Base-by-base conservation (phyloP, 2,888 invertebrate species). In the Lutraria lutraria region DNA sequence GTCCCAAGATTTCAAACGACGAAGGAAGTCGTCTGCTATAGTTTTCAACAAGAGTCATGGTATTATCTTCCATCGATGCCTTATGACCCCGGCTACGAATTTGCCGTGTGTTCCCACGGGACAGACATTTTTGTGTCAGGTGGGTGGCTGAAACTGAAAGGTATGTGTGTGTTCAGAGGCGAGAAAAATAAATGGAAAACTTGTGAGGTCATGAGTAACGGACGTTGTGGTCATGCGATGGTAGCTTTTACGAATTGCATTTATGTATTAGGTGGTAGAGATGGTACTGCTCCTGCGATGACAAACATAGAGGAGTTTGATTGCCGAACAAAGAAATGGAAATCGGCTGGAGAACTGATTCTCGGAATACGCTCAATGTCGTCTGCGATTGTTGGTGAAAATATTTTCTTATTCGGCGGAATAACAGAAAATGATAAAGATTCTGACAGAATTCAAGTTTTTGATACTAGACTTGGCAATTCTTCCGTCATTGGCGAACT, bases 141-240 rank as follows among this genome's bases (percentile, higher is more conserved):
- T 16, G 95, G 95, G 16, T 94, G 94, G 93, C 83, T 94, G 0
- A 95, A 94, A 86, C 92, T 94, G 34, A 93, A 94, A 60, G 94
- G 94, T 15, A 89, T 95, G 85, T 92, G 92, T 25, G 94, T 94
- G 85, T 95, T 93, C 87, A 94, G 94, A 88, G 93, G 93, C 3
- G 93, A 93, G 81, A 94, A 94, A 88, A 94, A 94, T 82, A 93
- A 94, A 88, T 95, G 95, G 95, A 92, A 94, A 72, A 90, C 92
- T 13, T 94, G 94, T 89, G 94, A 93, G 54, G 89, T 92, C 25
- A 94, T 95, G 94, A 89, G 87, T 2, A 92, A 94, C 86, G 95
- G 95, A 10, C 92, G 95, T n/a, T 94, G 94, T 86, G 94, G 95
- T 29, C 95, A 95, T 76, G 92, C 92, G 12, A 95, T 95, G 95